A percentile compares a stretch with the other conserved stretches of the same genome.
Conservation (phyloP, 35 echinoderm and acorn worm genomes). For the Lytechinus variegatus region DNA sequence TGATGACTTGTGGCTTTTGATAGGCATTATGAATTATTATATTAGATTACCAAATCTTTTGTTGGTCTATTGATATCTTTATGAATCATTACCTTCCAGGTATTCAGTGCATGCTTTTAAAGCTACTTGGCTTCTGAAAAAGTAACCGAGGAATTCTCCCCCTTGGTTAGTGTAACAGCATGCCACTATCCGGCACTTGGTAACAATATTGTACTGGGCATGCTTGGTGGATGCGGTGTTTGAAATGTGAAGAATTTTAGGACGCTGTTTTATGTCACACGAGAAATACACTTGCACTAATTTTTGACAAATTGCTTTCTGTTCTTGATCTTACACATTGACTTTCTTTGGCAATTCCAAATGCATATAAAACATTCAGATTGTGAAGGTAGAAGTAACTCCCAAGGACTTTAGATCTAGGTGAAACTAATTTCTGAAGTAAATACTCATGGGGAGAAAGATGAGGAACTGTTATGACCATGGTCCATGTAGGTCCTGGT, state of each 20-base stretch:
- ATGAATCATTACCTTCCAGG: neutral
- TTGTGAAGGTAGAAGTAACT: neutral
- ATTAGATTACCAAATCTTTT: neutral
- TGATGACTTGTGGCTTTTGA: neutral
- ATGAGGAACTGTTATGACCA: too few species aligned
- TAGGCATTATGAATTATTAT: neutral
- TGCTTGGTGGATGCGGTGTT: neutral
- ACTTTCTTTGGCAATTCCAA: neutral
- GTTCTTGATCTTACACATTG: neutral
- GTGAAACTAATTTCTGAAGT: neutral
- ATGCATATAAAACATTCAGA: neutral
- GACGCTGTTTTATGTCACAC: neutral
- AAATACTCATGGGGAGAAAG: too few species aligned
- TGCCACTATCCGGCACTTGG: neutral
- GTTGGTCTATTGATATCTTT: neutral
- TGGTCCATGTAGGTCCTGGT: too few species aligned
- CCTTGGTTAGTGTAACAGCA: neutral
- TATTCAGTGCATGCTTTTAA: neutral
- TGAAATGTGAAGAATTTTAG: neutral
- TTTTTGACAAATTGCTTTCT: conserved; percentile 20
- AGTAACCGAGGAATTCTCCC: neutral
- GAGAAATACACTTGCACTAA: neutral
- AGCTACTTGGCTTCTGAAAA: neutral
- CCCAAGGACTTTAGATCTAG: neutral
- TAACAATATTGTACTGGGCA: neutral